Evolutionary conservation across 2,113 vertebrate species (phyloP).

Genomic region (Mixornis gularis): DNA sequence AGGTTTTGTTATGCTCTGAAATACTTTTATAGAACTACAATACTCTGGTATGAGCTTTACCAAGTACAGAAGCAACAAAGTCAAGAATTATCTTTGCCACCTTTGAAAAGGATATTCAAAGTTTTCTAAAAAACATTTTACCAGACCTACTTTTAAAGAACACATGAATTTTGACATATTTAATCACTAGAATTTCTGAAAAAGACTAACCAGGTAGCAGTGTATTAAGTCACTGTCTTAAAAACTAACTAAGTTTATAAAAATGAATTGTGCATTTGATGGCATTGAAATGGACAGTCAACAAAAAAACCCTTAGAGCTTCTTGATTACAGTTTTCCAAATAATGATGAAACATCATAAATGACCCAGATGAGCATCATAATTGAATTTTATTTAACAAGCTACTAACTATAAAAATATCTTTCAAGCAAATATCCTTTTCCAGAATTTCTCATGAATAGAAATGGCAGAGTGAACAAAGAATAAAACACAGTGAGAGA

Average conservation of each 20-base stretch:
- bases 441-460: background rate
- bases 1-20: constrained; percentile 73
- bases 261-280: background rate
- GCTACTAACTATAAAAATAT: constrained; percentile 17
- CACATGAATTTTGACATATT: background rate
- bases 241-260: background rate
- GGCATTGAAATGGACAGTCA: background rate
- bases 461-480: background rate
- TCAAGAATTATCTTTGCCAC: constrained; percentile 13
- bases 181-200: constrained; percentile 1
- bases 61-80: constrained; percentile 49
- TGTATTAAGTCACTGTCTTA: background rate
- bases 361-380: background rate
- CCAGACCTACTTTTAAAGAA: constrained; percentile 6
- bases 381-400: constrained; percentile 45
- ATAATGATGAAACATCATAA: constrained; percentile 35
- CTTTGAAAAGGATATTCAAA: constrained; percentile 23
- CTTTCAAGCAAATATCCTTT: background rate
- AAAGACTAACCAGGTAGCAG: background rate
- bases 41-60: background rate
- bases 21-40: constrained; percentile 59
- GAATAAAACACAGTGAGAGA: background rate
- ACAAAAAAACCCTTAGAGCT: background rate
- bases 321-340: constrained; percentile 56
- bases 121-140: background rate